Percentiles rank a stretch among this genome's conserved stretches.
These are phyloP conservation scores for Psittacula echo DNA, from an alignment of 2,797 vertebrate genomes.

Conservation along the genomic window DNA sequence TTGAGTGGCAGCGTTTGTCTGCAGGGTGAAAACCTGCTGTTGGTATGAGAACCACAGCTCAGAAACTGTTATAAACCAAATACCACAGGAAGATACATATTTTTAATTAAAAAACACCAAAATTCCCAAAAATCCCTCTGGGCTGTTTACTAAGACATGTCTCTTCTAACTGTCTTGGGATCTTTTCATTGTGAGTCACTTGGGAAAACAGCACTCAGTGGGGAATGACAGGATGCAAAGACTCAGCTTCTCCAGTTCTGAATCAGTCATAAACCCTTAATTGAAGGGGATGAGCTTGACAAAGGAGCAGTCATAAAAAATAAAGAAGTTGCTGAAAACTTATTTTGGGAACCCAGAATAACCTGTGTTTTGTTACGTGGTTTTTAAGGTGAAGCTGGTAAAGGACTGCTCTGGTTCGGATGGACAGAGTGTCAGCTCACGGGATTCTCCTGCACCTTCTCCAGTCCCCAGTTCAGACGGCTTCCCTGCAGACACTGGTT, in stretches of 20 bases:
- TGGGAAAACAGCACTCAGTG: neutral
- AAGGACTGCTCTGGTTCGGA: slow-evolving; percentile 83
- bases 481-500: slow-evolving; percentile 75
- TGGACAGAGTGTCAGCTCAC: slow-evolving; percentile 80
- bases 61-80: neutral
- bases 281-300: neutral
- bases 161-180: neutral
- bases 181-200: slow-evolving; percentile 8
- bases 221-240: neutral
- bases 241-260: neutral
- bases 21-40: neutral
- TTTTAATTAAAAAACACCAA: neutral
- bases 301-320: neutral
- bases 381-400: slow-evolving; percentile 86
- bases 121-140: neutral
- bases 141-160: neutral
- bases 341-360: neutral
- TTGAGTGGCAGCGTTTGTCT: neutral
- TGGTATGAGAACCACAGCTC: neutral
- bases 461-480: slow-evolving; percentile 82
- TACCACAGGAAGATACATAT: neutral
- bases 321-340: neutral
- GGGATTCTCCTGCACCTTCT: slow-evolving; percentile 85
- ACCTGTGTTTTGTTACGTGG: fast-evolving
- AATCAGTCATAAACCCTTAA: neutral